phyloP scores from a whole-genome alignment of 2,113 vertebrate genomes.

The Pyrgilauda ruficollis region DNA sequence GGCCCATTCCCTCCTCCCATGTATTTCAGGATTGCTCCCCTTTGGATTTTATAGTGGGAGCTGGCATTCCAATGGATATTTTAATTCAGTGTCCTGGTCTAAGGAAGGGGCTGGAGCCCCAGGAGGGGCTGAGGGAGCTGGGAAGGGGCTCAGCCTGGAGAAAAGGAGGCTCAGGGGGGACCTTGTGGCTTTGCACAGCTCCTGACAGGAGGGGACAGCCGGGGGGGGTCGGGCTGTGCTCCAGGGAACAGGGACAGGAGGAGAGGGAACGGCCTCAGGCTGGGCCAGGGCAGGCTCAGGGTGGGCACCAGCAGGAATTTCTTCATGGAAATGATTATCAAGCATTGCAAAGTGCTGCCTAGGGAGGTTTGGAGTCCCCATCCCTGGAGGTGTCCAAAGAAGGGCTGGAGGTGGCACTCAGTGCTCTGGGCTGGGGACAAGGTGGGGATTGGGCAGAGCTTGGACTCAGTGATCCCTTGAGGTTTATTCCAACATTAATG shows the following conservation, averaged over 20 bases:
- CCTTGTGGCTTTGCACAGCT: neutral
- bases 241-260: neutral
- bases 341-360: fast-evolving
- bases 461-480: neutral
- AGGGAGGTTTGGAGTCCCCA: neutral
- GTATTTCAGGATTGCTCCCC: neutral
- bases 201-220: neutral
- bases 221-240: no score
- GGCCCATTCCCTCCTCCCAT: neutral
- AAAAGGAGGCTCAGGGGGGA: neutral
- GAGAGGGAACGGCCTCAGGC: neutral
- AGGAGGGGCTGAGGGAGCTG: neutral
- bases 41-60: neutral
- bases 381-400: neutral
- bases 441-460: fast-evolving
- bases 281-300: neutral
- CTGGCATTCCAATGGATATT: neutral
- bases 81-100: neutral
- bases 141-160: neutral
- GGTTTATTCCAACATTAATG: neutral
- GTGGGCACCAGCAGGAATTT: neutral
- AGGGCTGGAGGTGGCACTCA: fast-evolving
- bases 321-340: fast-evolving
- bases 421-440: neutral
- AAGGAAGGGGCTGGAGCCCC: neutral